A percentile compares a stretch with the other conserved stretches of the same genome.
Conservation (phyloP, 2,113 vertebrate genomes). For the Chelonoidis abingdonii region DNA sequence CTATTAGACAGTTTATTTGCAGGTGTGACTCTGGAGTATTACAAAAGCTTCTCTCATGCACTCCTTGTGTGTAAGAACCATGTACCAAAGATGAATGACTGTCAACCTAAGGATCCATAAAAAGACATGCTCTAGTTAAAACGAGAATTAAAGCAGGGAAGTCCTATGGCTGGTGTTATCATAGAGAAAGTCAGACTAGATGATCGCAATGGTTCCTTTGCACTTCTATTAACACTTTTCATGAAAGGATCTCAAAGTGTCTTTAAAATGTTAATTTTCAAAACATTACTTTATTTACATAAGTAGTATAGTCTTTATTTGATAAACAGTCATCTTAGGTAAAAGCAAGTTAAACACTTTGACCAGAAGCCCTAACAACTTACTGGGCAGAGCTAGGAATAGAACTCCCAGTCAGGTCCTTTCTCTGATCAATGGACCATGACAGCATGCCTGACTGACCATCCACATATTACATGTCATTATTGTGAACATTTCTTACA, state of each 20-base stretch:
- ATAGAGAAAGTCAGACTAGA: neutral
- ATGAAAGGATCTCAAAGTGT: neutral
- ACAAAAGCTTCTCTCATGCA: slow-evolving; percentile 11
- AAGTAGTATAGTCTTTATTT: neutral
- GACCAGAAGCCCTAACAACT: neutral
- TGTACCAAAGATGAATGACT: slow-evolving; percentile 2
- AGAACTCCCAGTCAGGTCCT: neutral
- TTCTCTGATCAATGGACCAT: neutral
- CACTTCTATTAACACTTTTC: neutral
- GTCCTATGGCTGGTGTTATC: neutral
- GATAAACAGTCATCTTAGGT: neutral
- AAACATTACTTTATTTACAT: neutral
- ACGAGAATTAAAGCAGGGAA: neutral
- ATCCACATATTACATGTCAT: neutral
- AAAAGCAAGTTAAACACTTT: neutral
- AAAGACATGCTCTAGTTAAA: neutral
- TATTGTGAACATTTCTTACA: neutral
- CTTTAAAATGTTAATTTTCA: neutral
- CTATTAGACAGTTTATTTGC: neutral
- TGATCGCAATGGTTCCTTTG: neutral
- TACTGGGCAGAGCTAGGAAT: neutral
- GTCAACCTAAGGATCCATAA: neutral
- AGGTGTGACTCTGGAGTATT: neutral
- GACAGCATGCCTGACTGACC: neutral
- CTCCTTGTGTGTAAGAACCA: slow-evolving; percentile 28